Evolutionary conservation across 2,113 vertebrate species (phyloP).

Genomic region (Phylloscopus whistleri): DNA sequence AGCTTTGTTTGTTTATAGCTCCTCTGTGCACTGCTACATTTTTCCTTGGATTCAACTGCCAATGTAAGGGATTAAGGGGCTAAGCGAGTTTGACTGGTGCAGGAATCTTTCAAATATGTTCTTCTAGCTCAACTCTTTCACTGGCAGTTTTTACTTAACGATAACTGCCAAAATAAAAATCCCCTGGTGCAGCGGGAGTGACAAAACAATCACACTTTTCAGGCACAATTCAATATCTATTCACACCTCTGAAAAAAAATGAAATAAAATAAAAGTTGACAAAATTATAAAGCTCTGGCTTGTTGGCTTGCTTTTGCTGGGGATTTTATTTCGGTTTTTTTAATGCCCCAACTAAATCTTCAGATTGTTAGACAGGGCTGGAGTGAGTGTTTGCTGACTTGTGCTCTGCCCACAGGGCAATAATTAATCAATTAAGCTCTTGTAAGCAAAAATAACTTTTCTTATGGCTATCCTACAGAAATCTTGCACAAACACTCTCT

Average conservation of each 20-base stretch:
- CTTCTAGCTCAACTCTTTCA: slow-evolving; percentile 55
- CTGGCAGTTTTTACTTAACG: slow-evolving; percentile 69
- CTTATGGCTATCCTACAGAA: neutral
- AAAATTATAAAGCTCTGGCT: slow-evolving; percentile 5
- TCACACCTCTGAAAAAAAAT: neutral
- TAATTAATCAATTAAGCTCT: neutral
- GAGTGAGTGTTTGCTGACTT: neutral
- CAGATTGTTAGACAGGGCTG: neutral
- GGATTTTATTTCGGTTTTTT: neutral
- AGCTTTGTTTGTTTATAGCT: slow-evolving; percentile 71
- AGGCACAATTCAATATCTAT: slow-evolving; percentile 27
- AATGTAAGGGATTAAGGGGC: slow-evolving; percentile 75
- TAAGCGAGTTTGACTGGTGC: slow-evolving; percentile 71
- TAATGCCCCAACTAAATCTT: neutral
- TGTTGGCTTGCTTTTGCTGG: neutral
- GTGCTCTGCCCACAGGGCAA: neutral
- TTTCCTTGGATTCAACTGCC: slow-evolving; percentile 68
- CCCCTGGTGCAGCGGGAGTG: neutral
- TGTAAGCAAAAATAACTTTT: neutral
- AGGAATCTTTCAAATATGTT: slow-evolving; percentile 68
- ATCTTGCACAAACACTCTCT: neutral
- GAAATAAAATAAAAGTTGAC: neutral
- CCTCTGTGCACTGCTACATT: slow-evolving; percentile 55
- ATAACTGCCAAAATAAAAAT: slow-evolving; percentile 40
- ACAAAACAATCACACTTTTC: slow-evolving; percentile 51